These are phyloP conservation scores for Ornithorhynchus anatinus DNA, from an alignment of 2,113 vertebrate genomes.

Conservation along the genomic window DNA sequence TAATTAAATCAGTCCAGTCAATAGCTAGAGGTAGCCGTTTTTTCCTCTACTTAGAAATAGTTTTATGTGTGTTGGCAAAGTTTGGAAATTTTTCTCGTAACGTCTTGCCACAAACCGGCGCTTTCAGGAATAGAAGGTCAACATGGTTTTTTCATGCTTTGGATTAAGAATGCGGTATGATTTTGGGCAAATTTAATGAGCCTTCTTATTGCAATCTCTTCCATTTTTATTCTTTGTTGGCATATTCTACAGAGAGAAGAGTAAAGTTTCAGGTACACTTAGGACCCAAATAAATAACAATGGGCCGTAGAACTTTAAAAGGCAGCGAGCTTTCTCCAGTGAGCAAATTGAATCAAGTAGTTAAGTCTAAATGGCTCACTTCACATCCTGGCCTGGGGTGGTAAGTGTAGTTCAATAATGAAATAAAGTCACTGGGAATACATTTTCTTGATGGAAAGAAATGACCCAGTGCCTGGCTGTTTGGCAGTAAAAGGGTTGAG, in stretches of 20 bases:
- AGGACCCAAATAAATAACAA: too few relatives aligned
- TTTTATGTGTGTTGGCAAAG: slow-evolving; percentile 19
- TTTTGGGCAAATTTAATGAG: slow-evolving; percentile 25
- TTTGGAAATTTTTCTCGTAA: slow-evolving; percentile 17
- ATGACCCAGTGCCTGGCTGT: background rate
- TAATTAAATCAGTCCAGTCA: slow-evolving; percentile 20
- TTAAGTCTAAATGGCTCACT: slow-evolving; percentile 38
- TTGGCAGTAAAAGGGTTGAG: too few relatives aligned
- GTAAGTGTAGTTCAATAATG: slow-evolving; percentile 26
- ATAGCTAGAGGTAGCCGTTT: background rate
- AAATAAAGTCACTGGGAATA: slow-evolving; percentile 34
- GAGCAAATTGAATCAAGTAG: slow-evolving; percentile 47
- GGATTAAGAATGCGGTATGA: slow-evolving; percentile 26
- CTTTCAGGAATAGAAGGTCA: slow-evolving; percentile 13
- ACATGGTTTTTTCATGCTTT: slow-evolving; percentile 18
- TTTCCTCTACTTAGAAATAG: slow-evolving; percentile 9
- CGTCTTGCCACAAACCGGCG: slow-evolving; percentile 3
- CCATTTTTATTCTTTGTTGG: too few relatives aligned
- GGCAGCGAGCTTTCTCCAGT: slow-evolving; percentile 27
- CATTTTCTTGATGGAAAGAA: slow-evolving; percentile 25
- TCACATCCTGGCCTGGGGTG: background rate
- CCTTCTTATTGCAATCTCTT: background rate
- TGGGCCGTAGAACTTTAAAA: background rate
- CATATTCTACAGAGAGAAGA: background rate
- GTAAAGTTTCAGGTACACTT: background rate